phyloP scores from a whole-genome alignment of 1,140 invertebrate genomes.

The Nilaparvata lugens region DNA sequence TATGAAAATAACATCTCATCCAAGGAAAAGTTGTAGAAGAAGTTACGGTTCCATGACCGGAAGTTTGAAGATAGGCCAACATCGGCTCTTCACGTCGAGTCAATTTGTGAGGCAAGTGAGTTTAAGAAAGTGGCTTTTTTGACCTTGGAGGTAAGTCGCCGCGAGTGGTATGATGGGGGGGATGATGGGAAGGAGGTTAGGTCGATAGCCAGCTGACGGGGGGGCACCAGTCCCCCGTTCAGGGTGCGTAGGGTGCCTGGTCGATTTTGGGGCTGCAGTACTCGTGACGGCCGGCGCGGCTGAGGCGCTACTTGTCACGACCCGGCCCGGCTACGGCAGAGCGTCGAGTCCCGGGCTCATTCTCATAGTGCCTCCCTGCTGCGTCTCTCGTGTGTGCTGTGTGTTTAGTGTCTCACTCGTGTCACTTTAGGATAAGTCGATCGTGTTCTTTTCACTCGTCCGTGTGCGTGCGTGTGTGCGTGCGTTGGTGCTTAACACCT shows the following conservation, averaged over 20 bases:
- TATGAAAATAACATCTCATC: too few relatives aligned
- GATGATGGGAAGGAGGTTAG: neutral
- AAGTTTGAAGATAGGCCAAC: too few relatives aligned
- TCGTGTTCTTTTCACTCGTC: neutral
- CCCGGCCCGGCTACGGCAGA: neutral
- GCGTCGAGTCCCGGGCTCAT: neutral
- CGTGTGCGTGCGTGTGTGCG: neutral
- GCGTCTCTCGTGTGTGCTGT: neutral
- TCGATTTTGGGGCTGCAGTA: conserved; percentile 3
- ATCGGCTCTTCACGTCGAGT: too few relatives aligned
- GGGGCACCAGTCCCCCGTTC: neutral
- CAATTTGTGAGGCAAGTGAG: too few relatives aligned
- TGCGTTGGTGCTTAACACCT: neutral
- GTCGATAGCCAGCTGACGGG: neutral
- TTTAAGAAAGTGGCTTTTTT: too few relatives aligned
- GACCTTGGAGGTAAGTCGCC: too few relatives aligned
- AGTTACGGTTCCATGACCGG: too few relatives aligned
- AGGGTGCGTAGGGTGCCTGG: neutral
- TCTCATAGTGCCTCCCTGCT: neutral
- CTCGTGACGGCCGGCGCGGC: neutral
- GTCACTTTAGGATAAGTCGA: neutral
- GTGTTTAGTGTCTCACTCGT: neutral
- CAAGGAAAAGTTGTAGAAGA: too few relatives aligned
- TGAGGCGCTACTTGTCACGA: neutral
- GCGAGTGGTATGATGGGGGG: too few relatives aligned